A percentile compares a stretch with the other conserved stretches of the same genome.
Evolutionary conservation across 2,888 invertebrate species (phyloP).

Genomic region (Dasypolia templi): DNA sequence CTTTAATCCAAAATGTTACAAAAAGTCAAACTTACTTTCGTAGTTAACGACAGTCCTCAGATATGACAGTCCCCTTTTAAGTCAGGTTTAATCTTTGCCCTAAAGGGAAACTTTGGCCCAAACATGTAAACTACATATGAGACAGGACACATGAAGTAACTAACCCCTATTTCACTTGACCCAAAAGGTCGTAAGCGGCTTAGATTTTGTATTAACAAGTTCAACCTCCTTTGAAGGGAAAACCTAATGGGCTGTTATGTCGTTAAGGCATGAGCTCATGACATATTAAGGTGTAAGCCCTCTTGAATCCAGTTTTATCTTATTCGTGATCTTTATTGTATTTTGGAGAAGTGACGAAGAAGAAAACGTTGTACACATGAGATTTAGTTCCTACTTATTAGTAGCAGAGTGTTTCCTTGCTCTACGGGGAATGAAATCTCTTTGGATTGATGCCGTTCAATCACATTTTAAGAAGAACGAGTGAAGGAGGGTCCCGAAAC

Average conservation of each 20-base stretch:
- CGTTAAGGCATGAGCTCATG: conserved; percentile 1
- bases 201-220: conserved; percentile 48
- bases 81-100: conserved; percentile 28
- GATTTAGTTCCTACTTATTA: background rate
- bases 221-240: background rate
- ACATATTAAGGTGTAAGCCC: conserved; percentile 21
- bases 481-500: too few relatives aligned
- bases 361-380: background rate
- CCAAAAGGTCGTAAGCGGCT: conserved; percentile 7
- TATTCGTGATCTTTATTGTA: background rate
- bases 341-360: background rate
- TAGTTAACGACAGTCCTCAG: conserved; percentile 1
- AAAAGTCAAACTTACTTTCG: background rate
- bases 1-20: background rate
- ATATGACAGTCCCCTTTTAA: background rate
- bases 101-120: conserved; percentile 33
- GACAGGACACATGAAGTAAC: conserved; percentile 34
- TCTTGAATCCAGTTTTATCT: background rate
- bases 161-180: conserved; percentile 18
- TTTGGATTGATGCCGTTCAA: too few relatives aligned
- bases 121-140: conserved; percentile 24
- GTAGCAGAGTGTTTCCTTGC: background rate
- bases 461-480: too few relatives aligned
- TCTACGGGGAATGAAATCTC: background rate
- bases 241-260: conserved; percentile 20